These are phyloP conservation scores for Melangyna quadrimaculata DNA, from an alignment of 2,888 invertebrate species.

Conservation along the genomic window DNA sequence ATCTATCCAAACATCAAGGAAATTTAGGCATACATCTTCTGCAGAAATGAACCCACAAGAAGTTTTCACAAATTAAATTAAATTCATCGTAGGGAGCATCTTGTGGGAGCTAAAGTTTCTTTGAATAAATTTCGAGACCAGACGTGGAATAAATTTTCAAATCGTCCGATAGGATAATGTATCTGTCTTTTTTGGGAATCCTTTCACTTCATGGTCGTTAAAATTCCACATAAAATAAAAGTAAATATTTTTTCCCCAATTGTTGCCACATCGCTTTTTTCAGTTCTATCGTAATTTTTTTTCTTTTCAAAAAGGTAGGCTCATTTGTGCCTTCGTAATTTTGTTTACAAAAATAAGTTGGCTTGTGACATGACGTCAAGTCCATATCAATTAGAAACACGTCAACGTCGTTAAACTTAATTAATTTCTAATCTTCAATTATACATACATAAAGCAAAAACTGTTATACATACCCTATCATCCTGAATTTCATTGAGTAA, in stretches of 20 bases:
- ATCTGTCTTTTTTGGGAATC: neutral
- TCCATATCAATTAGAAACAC: neutral
- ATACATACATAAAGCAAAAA: neutral
- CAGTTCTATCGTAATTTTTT: neutral
- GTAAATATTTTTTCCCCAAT: neutral
- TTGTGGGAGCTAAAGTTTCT: neutral
- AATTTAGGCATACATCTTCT: neutral
- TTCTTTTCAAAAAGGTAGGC: neutral
- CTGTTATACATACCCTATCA: constrained; percentile 19
- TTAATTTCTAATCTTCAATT: neutral
- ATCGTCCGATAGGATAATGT: neutral
- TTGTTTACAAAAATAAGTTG: neutral
- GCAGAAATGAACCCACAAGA: neutral
- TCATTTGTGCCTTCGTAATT: neutral
- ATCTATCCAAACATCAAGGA: neutral
- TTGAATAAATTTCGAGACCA: neutral
- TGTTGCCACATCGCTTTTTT: neutral
- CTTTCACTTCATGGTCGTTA: neutral
- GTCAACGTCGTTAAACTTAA: neutral
- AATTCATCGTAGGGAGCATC: neutral
- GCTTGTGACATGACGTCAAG: neutral
- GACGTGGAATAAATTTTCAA: constrained; percentile 16
- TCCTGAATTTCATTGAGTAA: constrained; percentile 3
- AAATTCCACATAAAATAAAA: neutral
- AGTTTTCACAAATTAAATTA: constrained; percentile 12